Base-by-base conservation (phyloP, 2,888 invertebrate species). In the Deilephila porcellus region DNA sequence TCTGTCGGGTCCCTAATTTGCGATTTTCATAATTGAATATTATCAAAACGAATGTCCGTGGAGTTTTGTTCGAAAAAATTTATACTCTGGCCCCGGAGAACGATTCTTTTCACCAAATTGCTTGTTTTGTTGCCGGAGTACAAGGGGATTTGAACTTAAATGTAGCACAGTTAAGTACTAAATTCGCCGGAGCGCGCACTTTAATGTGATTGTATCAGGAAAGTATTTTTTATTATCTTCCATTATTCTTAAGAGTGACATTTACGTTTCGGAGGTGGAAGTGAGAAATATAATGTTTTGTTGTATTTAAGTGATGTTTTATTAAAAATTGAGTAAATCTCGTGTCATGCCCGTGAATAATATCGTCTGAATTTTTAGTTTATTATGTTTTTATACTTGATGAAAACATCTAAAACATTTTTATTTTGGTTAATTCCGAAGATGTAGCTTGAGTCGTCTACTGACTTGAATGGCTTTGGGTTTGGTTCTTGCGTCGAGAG, bases 1-100 rank as follows among this genome's bases (percentile, higher is more conserved):
- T 74, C 75, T 73, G 76, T 64, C 71, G 37, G 79, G 79, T 80
- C 79, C 83, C 85, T 88, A 88, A 89, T 87, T 88, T 86, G 85
- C 81, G 85, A 86, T 85, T 84, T 84, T 86, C 82, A 83, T 89
- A 90, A 90, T 90, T 90, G 87, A 89, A 90, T 86, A 84, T 86
- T 90, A 86, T 89, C 87, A 85, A 84, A 87, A 88, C 82, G 83
- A 85, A 86, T 82, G 86, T 78, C 79, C 81, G 79, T 75, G 67
- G 83, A 84, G 79, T 83, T 83, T 85, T 81, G 80, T 79, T 81
- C 80, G 74, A 74, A 83, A 85, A 87, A 85, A 83, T 85, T 67
- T 85, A 86, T 81, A 78, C 78, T 77, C 79, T 78, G 81, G 67
- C 73, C 79, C 76, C 74, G 78, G 80, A 82, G 79, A 75, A 78